Base-by-base conservation (phyloP, 1,140 invertebrate species). In the Saxidomus purpurata region DNA sequence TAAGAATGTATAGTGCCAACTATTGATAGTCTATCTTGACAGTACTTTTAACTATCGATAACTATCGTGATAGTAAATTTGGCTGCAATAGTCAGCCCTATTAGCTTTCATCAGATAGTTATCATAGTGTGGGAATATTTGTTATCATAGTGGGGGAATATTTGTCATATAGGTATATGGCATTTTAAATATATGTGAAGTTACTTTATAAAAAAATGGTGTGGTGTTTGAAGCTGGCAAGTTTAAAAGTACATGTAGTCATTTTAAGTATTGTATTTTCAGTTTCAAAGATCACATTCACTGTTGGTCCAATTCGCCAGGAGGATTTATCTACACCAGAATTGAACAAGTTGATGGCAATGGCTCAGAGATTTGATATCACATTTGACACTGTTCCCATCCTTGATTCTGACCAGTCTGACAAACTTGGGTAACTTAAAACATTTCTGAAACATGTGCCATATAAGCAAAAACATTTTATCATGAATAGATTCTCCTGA, bases 381-480 rank as follows among this genome's bases (percentile, higher is more conserved):
- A 77, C 85, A 22, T 87, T 87, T 79, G 85, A 87, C 34, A 87
- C 85, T 28, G 74, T 87, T 43, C 74, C 85, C 34, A 79, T 87
- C 13, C 85, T 87, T 1, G 85, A 87, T n/a, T 77, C 85, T 63
- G 74, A 87, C 25, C 85, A 87, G 52, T 43, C 71, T 15, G 85
- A 87, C 38, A 87, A 87, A 63, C 52, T 87, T 31, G 85, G 85
- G 85, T 87, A 79, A 79, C n/a, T n/a, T n/a, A n/a, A n/a, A n/a
- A n/a, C n/a, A n/a, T n/a, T n/a, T n/a, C n/a, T n/a, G n/a, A 38
- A 22, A 47, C n/a, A n/a, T n/a, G n/a, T n/a, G n/a, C n/a, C n/a
- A n/a, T n/a, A n/a, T n/a, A n/a, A n/a, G n/a, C n/a, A n/a, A n/a
- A n/a, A n/a, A n/a, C n/a, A n/a, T n/a, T n/a, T n/a, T n/a, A n/a